Conservation (phyloP, 2,113 vertebrate genomes). For the Mugil cephalus region DNA sequence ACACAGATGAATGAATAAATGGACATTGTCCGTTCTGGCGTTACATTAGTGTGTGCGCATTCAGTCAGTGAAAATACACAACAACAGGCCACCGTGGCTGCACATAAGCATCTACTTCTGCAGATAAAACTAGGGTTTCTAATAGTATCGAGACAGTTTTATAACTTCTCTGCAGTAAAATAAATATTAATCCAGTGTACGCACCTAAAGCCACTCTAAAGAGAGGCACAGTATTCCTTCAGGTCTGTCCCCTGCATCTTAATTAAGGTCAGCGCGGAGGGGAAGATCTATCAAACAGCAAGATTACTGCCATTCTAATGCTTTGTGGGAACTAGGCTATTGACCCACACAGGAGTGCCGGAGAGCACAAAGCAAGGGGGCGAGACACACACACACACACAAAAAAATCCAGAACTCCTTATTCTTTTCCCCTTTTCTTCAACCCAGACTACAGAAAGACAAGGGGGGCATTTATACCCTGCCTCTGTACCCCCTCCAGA, state of each 20-base stretch:
- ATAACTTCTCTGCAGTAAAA: neutral
- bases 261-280: conserved; percentile 69
- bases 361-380: conserved; percentile 67
- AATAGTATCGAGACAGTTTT: neutral
- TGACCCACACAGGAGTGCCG: conserved; percentile 69
- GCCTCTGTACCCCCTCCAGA: conserved; percentile 59
- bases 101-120: no score
- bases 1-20: neutral
- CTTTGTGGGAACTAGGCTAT: conserved; percentile 78
- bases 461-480: conserved; percentile 74
- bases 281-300: conserved; percentile 62
- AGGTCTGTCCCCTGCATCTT: conserved; percentile 67
- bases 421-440: conserved; percentile 50
- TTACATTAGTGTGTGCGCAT: neutral
- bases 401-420: conserved; percentile 47
- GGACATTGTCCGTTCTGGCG: no score
- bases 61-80: neutral
- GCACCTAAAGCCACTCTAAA: neutral
- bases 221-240: conserved; percentile 32
- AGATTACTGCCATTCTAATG: conserved; percentile 72
- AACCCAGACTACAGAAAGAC: conserved; percentile 55
- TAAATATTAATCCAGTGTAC: conserved; percentile 2
- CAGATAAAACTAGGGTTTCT: no score
- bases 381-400: conserved; percentile 45
- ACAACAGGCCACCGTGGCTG: neutral